Evolutionary conservation across 53 echinoderm and acorn worm genomes (phyloP), one percentile per base, ranked within the genome.

Genomic region (Apostichopus leukothele): DNA sequence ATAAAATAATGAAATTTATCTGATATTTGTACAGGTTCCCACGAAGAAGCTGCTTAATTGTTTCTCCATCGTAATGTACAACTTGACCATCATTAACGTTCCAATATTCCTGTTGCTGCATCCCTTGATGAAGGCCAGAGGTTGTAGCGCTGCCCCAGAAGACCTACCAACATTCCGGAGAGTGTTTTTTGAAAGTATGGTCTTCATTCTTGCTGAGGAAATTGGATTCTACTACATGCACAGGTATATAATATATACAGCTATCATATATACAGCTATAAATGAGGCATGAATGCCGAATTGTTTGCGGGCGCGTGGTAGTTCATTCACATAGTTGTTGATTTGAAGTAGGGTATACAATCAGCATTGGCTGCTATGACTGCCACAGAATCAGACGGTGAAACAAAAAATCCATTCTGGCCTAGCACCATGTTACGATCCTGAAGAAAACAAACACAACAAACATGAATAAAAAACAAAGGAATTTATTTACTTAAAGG

Each of bases 351-450:
- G 11, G 97, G 97, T 79, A 97, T 97, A 87, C 92, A 95, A 20
- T 86, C 73, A 51, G 97, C 95, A 78, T 97, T 97, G 75, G 95
- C 95, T 8, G 95, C 94, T 18, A 97, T 95, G 26, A 97, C 97
- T 10, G 97, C 95, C 19, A 97, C 94, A 5, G 93, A 94, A 75
- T 97, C 97, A 75, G 92, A 94, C 27, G 97, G 97, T 23, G 94
- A 94, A 39, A 97, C 97, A 83, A 97, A 97, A 91, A 97, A 97
- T 5, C 95, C 97, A 60, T 97, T 95, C 91, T 92, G 89, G 53
- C 95, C 95, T 5, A 97, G 91, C 76, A 97, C 90, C 97, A 97
- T 97, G 91, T 97, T 97, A 53, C 95, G 94, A 89, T 97, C 97
- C 97, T 96, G 79, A 22, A 23, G 57, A 51, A 77, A 7, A 76